phyloP scores from a whole-genome alignment of 2,888 invertebrate genomes.

The Agrotis segetum region DNA sequence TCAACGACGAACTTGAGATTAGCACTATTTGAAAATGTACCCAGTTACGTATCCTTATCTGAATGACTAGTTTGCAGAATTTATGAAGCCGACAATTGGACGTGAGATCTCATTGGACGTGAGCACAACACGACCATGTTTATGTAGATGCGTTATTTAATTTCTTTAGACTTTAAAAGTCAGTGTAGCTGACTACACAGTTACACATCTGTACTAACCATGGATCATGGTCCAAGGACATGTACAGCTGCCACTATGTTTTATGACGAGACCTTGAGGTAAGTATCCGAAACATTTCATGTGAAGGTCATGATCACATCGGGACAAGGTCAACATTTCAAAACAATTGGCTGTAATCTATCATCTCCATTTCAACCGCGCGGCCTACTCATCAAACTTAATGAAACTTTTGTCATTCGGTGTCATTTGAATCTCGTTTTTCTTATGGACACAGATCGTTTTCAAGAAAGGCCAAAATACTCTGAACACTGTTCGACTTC shows the following conservation, averaged over 20 bases:
- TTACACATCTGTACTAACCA: background rate
- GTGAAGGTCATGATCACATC: slow-evolving; percentile 17
- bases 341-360: background rate
- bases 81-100: slow-evolving; percentile 6
- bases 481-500: background rate
- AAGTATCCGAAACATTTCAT: background rate
- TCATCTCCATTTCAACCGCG: too few species aligned
- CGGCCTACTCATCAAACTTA: too few species aligned
- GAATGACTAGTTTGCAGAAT: slow-evolving; percentile 1
- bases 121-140: background rate
- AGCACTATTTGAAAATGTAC: slow-evolving; percentile 37
- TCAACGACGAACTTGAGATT: slow-evolving; percentile 38
- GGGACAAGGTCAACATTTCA: slow-evolving; percentile 11
- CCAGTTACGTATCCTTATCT: slow-evolving; percentile 29
- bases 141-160: background rate
- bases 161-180: background rate
- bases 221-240: background rate
- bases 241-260: background rate
- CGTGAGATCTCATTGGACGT: background rate
- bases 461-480: background rate
- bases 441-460: background rate
- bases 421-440: background rate
- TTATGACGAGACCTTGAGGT: background rate
- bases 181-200: background rate
- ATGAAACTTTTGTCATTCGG: too few species aligned